A percentile compares a stretch with the other conserved stretches of the same genome.
These are phyloP conservation scores for western clawed frog (Xenopus tropicalis) DNA, from an alignment of 2,113 vertebrate genomes.

Conservation along the genomic window UCB_Xtro_10.0 CM004443.2:126280001-126280500, in stretches of 20 bases:
- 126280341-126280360: no score
- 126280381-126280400: no score
- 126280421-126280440: no score
- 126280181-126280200: slow-evolving; percentile 55
- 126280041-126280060: slow-evolving; percentile 48
- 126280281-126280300: background rate
- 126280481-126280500: no score
- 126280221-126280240: background rate
- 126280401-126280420: no score
- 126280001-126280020: slow-evolving; percentile 34
- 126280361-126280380: no score
- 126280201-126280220: slow-evolving; percentile 47
- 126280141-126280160: slow-evolving; percentile 45
- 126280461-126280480: no score
- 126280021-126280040: slow-evolving; percentile 44
- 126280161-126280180: slow-evolving; percentile 52
- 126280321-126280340: no score
- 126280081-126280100: slow-evolving; percentile 44
- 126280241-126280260: no score
- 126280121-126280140: slow-evolving; percentile 53
- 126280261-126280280: no score
- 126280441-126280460: no score
- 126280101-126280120: slow-evolving; percentile 59
- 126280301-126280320: no score
- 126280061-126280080: slow-evolving; percentile 49